Conservation (phyloP, 2,888 invertebrate genomes). For the Ennomos fuscantarius region DNA sequence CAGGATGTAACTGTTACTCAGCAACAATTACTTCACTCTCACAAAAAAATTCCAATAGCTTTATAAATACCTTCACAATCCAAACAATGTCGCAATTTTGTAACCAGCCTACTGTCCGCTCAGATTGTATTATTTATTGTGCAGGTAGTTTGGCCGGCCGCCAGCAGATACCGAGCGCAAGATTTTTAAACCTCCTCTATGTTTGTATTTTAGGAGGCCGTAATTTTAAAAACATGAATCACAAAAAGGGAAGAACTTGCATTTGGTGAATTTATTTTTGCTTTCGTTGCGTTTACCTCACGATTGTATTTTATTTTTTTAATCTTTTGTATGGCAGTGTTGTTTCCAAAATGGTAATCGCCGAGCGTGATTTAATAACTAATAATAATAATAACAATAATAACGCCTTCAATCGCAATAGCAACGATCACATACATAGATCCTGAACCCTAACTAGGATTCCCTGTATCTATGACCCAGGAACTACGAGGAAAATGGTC, state of each 20-base stretch:
- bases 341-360: too few species aligned
- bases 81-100: constrained; percentile 40
- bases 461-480: too few species aligned
- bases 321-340: constrained; percentile 23
- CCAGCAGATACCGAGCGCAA: constrained; percentile 76
- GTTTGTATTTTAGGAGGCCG: constrained; percentile 72
- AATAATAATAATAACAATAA: too few species aligned
- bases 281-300: constrained; percentile 31
- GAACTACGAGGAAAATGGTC: too few species aligned
- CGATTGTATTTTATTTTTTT: constrained; percentile 35
- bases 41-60: too few species aligned
- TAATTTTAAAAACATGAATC: constrained; percentile 78
- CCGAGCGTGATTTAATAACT: too few species aligned
- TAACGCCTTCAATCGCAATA: too few species aligned
- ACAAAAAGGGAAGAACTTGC: constrained; percentile 62
- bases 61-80: too few species aligned
- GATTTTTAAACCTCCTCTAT: constrained; percentile 71
- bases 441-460: too few species aligned
- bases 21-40: too few species aligned
- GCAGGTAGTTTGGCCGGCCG: constrained; percentile 80
- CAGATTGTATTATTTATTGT: constrained; percentile 78
- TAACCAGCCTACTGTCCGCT: constrained; percentile 39
- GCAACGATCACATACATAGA: too few species aligned
- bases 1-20: too few species aligned
- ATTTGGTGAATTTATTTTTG: constrained; percentile 37